Evolutionary conservation across 1,140 invertebrate species (phyloP), one percentile per base, ranked within the genome.

Genomic region (Cyphomyrmex costatus): DNA sequence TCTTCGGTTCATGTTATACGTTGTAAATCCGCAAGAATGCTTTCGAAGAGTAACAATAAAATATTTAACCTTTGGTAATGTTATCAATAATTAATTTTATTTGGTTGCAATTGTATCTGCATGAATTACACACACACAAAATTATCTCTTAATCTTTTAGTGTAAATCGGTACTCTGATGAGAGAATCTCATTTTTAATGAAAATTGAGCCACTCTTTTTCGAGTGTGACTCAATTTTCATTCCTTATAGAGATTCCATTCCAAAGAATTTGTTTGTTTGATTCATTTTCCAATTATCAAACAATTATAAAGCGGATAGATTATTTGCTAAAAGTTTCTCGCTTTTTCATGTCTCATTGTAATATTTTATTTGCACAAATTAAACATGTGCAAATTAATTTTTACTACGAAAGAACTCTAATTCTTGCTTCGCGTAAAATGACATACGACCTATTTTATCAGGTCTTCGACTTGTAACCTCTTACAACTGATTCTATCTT

Each of bases 1-100:
- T 66, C 86, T 65, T 73, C 65, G 36, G 5, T 30, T 65, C 53
- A 49, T 46, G 27, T 78, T 19, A n/a, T 60, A 14, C 12, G 68
- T 51, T 85, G 73, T 56, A 65, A 78, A 30, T 78, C 19, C 21
- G 10, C 19, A 7, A 24, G 24, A 21, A 10, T 8, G 2, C 53
- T 58, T 73, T 30, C 27, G 51, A 21, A 3, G 10, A 42, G 10
- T 42, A 42, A 42, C 10, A 42, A 42, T 83, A 46, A 60, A 12
- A 60, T 33, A 60, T 42, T 68, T 42, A 10, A 74, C n/a, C n/a
- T n/a, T 70, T 16, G 33, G 12, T 19, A 12, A 2, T 10, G 8
- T 70, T 56, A 36, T 70, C 7, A 6, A 30, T 0, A 10, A 21
- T 49, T 49, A 7, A 2, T 66, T 51, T 49, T 24, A 78, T 51